Evolutionary conservation across 2,113 vertebrate genomes (phyloP).

Genomic region (Candoia aspera): DNA sequence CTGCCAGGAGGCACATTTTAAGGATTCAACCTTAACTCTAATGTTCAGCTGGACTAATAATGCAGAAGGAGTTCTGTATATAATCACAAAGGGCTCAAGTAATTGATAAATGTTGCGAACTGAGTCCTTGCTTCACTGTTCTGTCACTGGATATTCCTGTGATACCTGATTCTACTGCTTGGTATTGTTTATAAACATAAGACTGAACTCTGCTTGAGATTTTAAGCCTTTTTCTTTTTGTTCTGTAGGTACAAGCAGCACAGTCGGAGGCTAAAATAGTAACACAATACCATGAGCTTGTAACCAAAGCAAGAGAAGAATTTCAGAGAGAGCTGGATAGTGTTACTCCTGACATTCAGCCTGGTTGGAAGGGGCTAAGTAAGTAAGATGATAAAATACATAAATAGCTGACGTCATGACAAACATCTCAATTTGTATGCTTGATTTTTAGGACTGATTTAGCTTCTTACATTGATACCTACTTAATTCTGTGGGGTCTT

Average conservation of each 20-base stretch:
- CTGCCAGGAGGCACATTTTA: neutral
- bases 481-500: neutral
- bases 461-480: neutral
- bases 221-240: neutral
- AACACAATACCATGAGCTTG: constrained; percentile 93
- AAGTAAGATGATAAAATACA: constrained; percentile 69
- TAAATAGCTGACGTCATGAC: neutral
- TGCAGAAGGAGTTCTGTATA: neutral
- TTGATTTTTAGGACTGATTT: neutral
- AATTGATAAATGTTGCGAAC: neutral
- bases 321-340: constrained; percentile 92
- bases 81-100: neutral
- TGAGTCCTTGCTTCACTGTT: neutral
- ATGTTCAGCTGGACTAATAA: neutral
- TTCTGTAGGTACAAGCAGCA: constrained; percentile 84
- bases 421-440: neutral
- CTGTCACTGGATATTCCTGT: neutral
- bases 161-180: accelerated
- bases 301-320: constrained; percentile 87
- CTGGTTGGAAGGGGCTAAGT: constrained; percentile 95
- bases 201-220: neutral
- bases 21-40: neutral
- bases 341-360: constrained; percentile 90
- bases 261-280: constrained; percentile 92
- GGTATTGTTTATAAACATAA: neutral